Evolutionary conservation across 2,113 vertebrate genomes (phyloP).

Genomic region (Neolamprologus sp.): DNA sequence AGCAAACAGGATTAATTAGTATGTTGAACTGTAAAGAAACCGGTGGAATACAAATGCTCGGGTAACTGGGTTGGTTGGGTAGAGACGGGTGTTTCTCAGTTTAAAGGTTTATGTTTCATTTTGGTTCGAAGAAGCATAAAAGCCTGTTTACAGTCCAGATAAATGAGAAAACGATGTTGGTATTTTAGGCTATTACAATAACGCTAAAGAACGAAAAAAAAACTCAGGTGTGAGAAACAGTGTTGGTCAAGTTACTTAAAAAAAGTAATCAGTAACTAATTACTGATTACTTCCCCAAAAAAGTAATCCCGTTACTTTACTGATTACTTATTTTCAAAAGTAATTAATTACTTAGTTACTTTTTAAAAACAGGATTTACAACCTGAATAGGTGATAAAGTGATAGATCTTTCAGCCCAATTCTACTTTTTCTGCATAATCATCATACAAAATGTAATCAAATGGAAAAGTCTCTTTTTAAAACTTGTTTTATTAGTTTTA

Average conservation of each 20-base stretch:
- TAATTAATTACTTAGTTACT: no score
- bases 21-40: neutral
- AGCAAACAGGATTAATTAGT: neutral
- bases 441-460: no score
- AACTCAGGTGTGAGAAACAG: neutral
- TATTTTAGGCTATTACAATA: neutral
- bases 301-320: no score
- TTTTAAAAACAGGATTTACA: fast-evolving
- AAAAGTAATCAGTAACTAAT: no score
- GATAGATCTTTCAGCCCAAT: no score
- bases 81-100: neutral
- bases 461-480: no score
- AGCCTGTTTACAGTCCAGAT: neutral
- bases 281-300: fast-evolving
- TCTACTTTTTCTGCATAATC: no score
- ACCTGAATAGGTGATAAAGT: no score
- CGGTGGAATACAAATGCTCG: neutral
- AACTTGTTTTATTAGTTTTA: no score
- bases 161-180: neutral
- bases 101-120: neutral
- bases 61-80: neutral
- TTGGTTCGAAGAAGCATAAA: neutral
- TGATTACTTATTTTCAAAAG: no score
- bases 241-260: no score
- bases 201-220: neutral